A percentile compares a stretch with the other conserved stretches of the same genome.
These are phyloP conservation scores for Uropetala carovei DNA, from an alignment of 2,888 invertebrate genomes.

Conservation along the genomic window DNA sequence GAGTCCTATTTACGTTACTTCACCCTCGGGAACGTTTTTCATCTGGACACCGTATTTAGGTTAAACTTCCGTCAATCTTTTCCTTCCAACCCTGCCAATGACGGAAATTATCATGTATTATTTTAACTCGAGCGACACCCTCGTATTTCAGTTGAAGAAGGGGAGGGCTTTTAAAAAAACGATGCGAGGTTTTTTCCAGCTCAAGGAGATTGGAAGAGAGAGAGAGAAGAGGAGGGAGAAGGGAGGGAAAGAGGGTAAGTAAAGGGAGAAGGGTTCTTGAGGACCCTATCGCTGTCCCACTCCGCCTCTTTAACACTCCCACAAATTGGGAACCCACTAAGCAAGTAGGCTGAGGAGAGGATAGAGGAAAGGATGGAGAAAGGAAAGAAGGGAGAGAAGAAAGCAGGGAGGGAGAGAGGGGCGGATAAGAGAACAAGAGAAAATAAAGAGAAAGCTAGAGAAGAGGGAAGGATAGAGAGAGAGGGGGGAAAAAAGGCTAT, in stretches of 20 bases:
- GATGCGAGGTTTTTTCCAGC: neutral
- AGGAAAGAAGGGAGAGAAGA: neutral
- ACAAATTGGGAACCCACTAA: no score
- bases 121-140: constrained; percentile 16
- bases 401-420: neutral
- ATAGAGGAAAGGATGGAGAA: neutral
- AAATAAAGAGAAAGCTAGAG: neutral
- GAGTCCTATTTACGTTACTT: neutral
- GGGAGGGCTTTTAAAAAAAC: neutral
- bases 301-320: no score
- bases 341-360: neutral
- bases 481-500: neutral
- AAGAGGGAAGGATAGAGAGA: neutral
- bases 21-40: neutral
- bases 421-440: neutral
- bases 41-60: constrained; percentile 12
- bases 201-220: no score
- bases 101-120: constrained; percentile 18
- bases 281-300: no score
- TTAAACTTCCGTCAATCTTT: constrained; percentile 32
- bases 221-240: neutral
- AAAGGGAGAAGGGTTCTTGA: no score
- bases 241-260: neutral
- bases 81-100: neutral
- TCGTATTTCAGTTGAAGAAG: constrained; percentile 3